Conservation (phyloP, 2,113 vertebrate species). For the Stegostoma tigrinum region DNA sequence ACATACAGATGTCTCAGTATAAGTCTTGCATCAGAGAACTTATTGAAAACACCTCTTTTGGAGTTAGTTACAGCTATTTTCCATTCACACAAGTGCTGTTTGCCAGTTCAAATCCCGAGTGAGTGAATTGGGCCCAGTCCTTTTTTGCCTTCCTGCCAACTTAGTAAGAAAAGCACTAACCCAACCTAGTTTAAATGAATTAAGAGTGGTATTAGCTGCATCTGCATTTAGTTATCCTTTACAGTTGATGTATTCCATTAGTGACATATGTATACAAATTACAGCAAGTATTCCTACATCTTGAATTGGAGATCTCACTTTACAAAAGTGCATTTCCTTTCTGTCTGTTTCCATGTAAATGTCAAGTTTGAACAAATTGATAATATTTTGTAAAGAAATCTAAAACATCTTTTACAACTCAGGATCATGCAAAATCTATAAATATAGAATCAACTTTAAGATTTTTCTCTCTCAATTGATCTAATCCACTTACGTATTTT, state of each 20-base stretch:
- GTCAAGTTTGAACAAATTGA: not conserved
- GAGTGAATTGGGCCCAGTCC: too few relatives aligned
- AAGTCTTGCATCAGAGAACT: not conserved
- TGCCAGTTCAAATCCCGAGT: not conserved
- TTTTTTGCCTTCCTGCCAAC: not conserved
- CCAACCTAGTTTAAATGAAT: not conserved
- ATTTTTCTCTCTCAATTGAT: not conserved
- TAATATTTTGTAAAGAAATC: not conserved
- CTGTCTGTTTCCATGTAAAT: not conserved
- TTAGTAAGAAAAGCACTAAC: not conserved
- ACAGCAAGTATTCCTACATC: not conserved
- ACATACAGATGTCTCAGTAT: not conserved
- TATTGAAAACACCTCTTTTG: not conserved
- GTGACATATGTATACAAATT: not conserved
- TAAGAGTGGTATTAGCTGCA: not conserved
- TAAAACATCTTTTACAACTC: not conserved
- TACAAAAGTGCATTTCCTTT: not conserved
- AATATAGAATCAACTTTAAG: not conserved
- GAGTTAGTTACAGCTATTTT: not conserved
- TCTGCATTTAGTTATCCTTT: not conserved
- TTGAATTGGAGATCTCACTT: not conserved
- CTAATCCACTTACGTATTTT: not conserved
- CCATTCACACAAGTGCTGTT: not conserved
- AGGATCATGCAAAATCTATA: not conserved
- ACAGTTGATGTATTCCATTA: not conserved